Percentiles rank a stretch among this genome's conserved stretches.
Evolutionary conservation across 2,797 vertebrate genomes (phyloP).

Genomic region (Astyanax mexicanus): DNA sequence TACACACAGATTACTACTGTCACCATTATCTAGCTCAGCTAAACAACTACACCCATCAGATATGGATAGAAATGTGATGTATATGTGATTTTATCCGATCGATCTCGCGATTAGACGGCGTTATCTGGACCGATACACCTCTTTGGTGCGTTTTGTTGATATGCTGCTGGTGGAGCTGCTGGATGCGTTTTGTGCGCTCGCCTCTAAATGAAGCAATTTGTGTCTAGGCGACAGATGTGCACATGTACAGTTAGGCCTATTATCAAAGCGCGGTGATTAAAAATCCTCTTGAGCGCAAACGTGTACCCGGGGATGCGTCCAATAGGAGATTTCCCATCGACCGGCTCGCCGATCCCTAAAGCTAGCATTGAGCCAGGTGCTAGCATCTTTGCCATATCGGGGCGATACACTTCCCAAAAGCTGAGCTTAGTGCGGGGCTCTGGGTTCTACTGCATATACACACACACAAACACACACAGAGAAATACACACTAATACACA

Average conservation of each 20-base stretch:
- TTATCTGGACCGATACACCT: conserved; percentile 40
- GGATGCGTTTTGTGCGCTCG: conserved; percentile 47
- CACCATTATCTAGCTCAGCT: no score
- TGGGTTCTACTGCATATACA: conserved; percentile 34
- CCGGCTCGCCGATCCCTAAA: neutral
- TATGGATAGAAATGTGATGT: neutral
- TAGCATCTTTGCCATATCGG: conserved; percentile 35
- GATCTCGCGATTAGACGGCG: neutral
- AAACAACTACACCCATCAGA: neutral
- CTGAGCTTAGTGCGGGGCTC: conserved; percentile 31
- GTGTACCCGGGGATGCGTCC: conserved; percentile 49
- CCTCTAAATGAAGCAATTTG: conserved; percentile 78
- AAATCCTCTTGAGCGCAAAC: conserved; percentile 64
- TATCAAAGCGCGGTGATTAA: conserved; percentile 73
- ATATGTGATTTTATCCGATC: neutral
- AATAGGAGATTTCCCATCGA: conserved; percentile 39
- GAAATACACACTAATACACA: conserved; percentile 40
- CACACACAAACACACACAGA: conserved; percentile 41
- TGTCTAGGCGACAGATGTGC: conserved; percentile 79
- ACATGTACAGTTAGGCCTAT: conserved; percentile 70
- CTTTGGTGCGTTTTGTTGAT: conserved; percentile 45
- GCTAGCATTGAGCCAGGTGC: conserved; percentile 44
- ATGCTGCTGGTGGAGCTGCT: conserved; percentile 55
- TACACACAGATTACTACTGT: no score
- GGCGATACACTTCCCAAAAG: conserved; percentile 35